Base-by-base conservation (phyloP, 2,113 vertebrate species). In the Asarcornis scutulata region DNA sequence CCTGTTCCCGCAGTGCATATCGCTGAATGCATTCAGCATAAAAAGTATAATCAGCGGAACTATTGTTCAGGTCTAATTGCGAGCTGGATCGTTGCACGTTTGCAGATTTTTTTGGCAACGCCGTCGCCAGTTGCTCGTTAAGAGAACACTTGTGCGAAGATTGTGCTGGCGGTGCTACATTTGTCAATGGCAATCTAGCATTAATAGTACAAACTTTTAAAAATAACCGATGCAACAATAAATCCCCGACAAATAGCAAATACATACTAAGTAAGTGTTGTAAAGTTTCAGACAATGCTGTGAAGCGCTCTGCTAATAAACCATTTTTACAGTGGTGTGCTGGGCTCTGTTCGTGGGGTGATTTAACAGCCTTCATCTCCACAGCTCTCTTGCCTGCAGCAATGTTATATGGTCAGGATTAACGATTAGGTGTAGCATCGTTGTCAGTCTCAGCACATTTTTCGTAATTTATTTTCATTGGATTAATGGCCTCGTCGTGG, bases 221-320 rank as follows among this genome's bases (percentile, higher is more conserved):
- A 77, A 72, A 21, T 74, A 66, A 85, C 72, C 71, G 90, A 34
- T 64, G 46, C 40, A 26, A 22, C n/a, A 17, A 22, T 36, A 80
- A 88, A 60, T 17, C 38, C 68, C 6, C 38, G 11, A 13, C 21
- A 31, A 34, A 17, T 36, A 44, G 48, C 48, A 48, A 87, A 80
- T 87, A 71, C 48, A 40, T 86, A 17, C 83, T 75, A 77, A 95
- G 93, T 88, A 77, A 95, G 93, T 87, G 64, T 88, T 96, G 84
- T 89, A 80, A 97, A 92, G 90, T 95, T 96, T 89, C 83, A 97
- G 96, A 80, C 96, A 97, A 96, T 75, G 80, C 91, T 97, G 97
- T 95, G 94, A 97, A 98, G 93, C 93, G 92, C 96, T 96, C 96
- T 91, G 97, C 98, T 98, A 97, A 98, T 98, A 97, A 97, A 77